Evolutionary conservation across 2,888 invertebrate species (phyloP).

Genomic region (Plagodis dolabraria): DNA sequence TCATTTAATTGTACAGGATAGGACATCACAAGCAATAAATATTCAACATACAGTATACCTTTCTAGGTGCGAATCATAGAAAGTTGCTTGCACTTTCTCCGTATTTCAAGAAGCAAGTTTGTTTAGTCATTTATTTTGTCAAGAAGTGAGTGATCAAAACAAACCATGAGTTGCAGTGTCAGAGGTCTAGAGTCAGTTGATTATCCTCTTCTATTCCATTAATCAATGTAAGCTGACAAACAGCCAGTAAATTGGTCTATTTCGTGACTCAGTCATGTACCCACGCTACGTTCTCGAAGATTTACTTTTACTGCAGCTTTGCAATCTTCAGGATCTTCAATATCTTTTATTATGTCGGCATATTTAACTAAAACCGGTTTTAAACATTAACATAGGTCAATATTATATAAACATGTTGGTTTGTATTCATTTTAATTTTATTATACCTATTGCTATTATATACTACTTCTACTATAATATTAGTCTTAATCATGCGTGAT

Average conservation of each 20-base stretch:
- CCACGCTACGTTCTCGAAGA: background rate
- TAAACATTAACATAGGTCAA: too few species aligned
- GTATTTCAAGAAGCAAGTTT: conserved; percentile 22
- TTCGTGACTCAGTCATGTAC: conserved; percentile 10
- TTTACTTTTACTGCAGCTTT: background rate
- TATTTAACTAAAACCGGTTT: too few species aligned
- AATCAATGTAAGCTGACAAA: conserved; percentile 16
- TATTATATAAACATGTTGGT: background rate
- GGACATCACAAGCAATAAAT: conserved; percentile 21
- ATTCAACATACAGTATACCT: conserved; percentile 29
- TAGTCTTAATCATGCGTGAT: too few species aligned
- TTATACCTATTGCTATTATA: too few species aligned
- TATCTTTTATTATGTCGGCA: too few species aligned
- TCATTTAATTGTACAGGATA: too few species aligned
- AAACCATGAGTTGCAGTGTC: background rate
- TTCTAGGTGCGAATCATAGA: conserved; percentile 35
- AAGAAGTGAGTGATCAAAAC: conserved; percentile 6
- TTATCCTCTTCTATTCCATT: conserved; percentile 8
- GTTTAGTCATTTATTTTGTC: conserved; percentile 8
- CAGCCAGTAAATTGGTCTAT: conserved; percentile 12
- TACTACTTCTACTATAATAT: too few species aligned
- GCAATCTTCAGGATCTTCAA: too few species aligned
- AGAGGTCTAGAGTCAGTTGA: conserved; percentile 8
- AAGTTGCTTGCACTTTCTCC: conserved; percentile 36
- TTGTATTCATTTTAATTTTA: too few species aligned